Percentiles rank a stretch among this genome's conserved stretches.
Conservation (phyloP, 2,113 vertebrate species). For the Riparia riparia region DNA sequence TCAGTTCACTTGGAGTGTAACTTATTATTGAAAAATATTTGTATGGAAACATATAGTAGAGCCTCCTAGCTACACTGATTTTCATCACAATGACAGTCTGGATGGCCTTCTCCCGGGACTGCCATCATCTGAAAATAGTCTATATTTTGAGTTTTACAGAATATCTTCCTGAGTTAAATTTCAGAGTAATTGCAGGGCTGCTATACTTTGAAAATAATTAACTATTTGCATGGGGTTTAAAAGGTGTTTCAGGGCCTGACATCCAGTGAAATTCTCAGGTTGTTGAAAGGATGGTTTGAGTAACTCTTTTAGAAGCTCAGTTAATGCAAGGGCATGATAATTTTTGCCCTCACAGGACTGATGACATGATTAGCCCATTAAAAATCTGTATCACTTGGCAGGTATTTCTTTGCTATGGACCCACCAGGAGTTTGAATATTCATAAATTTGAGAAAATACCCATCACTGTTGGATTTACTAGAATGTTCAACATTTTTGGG, state of each 20-base stretch:
- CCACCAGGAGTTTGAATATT: not conserved
- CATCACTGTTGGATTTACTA: not conserved
- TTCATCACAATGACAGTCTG: not conserved
- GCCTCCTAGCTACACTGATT: not conserved
- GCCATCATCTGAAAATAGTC: not conserved
- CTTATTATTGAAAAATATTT: not conserved
- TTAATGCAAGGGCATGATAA: not conserved
- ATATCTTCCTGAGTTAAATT: not conserved
- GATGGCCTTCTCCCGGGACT: not conserved
- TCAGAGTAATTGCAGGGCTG: not conserved
- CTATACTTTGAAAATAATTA: not conserved
- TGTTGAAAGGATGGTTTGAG: not conserved
- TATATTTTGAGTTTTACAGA: not conserved
- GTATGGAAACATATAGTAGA: not conserved
- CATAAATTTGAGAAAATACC: not conserved
- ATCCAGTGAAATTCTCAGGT: not conserved
- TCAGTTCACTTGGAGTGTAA: not conserved
- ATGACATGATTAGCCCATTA: not conserved
- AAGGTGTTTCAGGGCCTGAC: not conserved
- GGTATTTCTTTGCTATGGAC: not conserved
- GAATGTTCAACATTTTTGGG: not conserved
- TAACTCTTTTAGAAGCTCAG: not conserved
- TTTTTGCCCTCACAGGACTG: not conserved
- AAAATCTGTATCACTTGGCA: not conserved
- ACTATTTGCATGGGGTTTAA: not conserved